phyloP scores from a whole-genome alignment of 2,797 vertebrate genomes.

The Enteromius viviparus region DNA sequence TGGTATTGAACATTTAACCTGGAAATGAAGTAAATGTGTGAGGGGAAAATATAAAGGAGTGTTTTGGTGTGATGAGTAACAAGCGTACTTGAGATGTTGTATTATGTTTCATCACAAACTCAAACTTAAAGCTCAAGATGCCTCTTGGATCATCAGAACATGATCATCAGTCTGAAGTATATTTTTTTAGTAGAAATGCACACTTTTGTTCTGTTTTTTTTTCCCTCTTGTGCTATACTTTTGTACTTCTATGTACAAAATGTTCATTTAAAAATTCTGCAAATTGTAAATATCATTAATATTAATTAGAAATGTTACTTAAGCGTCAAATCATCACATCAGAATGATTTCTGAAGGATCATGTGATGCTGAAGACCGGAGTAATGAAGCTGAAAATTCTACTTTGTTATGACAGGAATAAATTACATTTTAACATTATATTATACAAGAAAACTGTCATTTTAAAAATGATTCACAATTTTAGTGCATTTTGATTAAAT shows the following conservation, averaged over 20 bases:
- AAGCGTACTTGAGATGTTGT: background rate
- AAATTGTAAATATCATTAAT: background rate
- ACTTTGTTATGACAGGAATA: background rate
- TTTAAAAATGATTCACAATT: background rate
- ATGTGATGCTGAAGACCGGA: background rate
- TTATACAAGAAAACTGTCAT: background rate
- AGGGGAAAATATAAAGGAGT: background rate
- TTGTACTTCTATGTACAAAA: background rate
- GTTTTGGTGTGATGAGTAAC: background rate
- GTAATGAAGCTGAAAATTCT: background rate
- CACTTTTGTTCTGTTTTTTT: too few species aligned
- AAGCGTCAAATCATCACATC: background rate
- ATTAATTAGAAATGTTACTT: background rate
- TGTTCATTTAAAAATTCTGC: background rate
- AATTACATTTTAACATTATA: background rate
- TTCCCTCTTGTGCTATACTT: too few species aligned
- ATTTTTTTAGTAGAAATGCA: too few species aligned
- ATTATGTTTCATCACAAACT: background rate
- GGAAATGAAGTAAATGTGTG: background rate
- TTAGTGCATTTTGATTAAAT: background rate
- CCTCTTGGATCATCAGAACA: background rate
- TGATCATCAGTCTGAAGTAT: background rate
- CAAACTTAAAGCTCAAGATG: background rate
- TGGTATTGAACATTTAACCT: background rate
- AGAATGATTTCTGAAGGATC: background rate